Evolutionary conservation across 1,140 invertebrate genomes (phyloP).

Genomic region (Bilobella aurantiaca): DNA sequence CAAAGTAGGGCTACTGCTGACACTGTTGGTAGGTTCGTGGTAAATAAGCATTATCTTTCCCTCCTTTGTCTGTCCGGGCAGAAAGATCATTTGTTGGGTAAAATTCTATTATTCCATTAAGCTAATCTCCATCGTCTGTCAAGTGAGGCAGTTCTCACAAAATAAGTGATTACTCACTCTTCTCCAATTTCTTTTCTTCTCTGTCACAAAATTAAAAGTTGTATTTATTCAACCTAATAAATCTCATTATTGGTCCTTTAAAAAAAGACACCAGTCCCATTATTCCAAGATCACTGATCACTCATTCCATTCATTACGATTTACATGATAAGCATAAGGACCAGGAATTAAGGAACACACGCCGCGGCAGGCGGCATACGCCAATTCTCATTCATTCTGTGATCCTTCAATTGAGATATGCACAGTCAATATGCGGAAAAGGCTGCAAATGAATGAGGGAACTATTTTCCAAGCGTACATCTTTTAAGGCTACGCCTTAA

Average conservation of each 20-base stretch:
- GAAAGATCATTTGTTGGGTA: no score
- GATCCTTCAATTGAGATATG: no score
- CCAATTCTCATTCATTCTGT: neutral
- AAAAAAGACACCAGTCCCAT: no score
- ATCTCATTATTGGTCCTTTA: neutral
- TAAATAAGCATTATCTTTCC: no score
- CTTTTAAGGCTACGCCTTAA: neutral
- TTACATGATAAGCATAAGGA: no score
- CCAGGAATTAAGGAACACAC: no score
- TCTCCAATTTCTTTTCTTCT: neutral
- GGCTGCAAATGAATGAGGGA: neutral
- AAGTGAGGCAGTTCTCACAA: neutral
- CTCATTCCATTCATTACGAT: neutral
- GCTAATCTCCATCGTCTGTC: constrained; percentile 1
- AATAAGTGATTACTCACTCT: constrained; percentile 1
- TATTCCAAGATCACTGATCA: neutral
- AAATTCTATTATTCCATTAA: constrained; percentile 5
- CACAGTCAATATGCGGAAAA: neutral
- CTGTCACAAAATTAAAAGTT: neutral
- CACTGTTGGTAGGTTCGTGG: no score
- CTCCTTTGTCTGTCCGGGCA: no score
- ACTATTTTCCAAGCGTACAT: neutral
- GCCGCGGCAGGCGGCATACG: neutral
- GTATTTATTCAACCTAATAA: neutral
- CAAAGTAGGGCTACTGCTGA: no score